Percentiles rank a stretch among this genome's conserved stretches.
These are phyloP conservation scores for Dreissena polymorpha DNA, from an alignment of 1,140 invertebrate species.

Conservation along the genomic window DNA sequence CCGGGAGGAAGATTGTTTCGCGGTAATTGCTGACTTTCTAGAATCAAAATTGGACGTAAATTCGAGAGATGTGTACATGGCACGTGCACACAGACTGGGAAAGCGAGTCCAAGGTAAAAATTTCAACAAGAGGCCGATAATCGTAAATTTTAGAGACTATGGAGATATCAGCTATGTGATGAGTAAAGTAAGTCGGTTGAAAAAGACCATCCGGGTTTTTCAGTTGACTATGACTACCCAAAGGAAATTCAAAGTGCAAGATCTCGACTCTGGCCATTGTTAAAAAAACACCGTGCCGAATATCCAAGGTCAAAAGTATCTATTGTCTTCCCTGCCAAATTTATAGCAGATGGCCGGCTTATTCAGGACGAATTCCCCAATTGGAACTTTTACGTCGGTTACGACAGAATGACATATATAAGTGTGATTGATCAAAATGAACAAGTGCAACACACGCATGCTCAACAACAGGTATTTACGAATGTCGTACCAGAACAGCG, in stretches of 20 bases:
- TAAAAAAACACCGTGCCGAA: no score
- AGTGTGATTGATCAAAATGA: no score
- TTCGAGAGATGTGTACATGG: conserved; percentile 18
- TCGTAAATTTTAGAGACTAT: conserved; percentile 35
- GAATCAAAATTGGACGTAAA: conserved; percentile 14
- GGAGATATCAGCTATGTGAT: conserved; percentile 13
- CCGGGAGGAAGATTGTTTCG: conserved; percentile 19
- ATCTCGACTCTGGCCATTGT: conserved; percentile 23
- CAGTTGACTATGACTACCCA: conserved; percentile 29
- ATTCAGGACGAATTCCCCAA: no score
- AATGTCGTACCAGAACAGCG: no score
- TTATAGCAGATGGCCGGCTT: no score
- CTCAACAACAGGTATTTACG: no score
- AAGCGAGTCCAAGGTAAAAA: background rate
- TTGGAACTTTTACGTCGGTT: no score
- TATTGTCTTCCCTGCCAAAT: no score
- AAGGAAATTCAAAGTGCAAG: conserved; percentile 39
- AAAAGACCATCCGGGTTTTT: conserved; percentile 16
- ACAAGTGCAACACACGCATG: no score
- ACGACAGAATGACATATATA: no score
- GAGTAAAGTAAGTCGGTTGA: conserved; percentile 17
- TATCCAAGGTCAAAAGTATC: no score
- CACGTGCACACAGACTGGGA: conserved; percentile 28
- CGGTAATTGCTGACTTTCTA: conserved; percentile 13
- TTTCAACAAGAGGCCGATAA: conserved; percentile 31